These are phyloP conservation scores for Sebastes glaucus DNA, from an alignment of 2,797 vertebrate genomes.

Conservation along the genomic window DNA sequence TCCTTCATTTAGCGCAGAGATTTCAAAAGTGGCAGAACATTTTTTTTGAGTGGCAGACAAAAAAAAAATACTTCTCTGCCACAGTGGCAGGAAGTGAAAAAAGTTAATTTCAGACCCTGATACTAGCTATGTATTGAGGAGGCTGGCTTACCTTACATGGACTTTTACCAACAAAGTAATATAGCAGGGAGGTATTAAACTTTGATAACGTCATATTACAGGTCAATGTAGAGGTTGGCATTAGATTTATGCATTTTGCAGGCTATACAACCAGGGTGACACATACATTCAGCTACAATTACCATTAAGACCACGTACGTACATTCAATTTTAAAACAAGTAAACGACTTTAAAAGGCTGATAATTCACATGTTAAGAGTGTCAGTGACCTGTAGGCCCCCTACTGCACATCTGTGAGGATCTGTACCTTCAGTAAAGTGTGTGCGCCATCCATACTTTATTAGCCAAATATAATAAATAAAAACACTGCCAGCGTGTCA, in stretches of 20 bases:
- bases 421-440: not conserved
- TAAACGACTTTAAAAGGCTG: too few species aligned
- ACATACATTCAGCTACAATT: too few species aligned
- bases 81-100: too few species aligned
- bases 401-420: not conserved
- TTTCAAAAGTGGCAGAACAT: too few species aligned
- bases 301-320: too few species aligned
- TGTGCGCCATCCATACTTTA: not conserved
- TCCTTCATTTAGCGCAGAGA: too few species aligned
- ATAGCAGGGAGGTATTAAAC: not conserved
- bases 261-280: too few species aligned
- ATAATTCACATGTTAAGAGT: too few species aligned
- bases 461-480: not conserved
- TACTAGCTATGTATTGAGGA: not conserved
- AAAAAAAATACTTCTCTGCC: too few species aligned
- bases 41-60: too few species aligned
- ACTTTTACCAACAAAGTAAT: rapidly evolving
- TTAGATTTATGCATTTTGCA: not conserved
- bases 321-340: too few species aligned
- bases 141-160: not conserved
- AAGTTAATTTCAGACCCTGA: too few species aligned
- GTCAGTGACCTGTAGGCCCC: not conserved
- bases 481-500: not conserved
- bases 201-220: not conserved
- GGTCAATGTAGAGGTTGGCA: not conserved